Base-by-base conservation (phyloP, 2,888 invertebrate species). In the Serripes groenlandicus region DNA sequence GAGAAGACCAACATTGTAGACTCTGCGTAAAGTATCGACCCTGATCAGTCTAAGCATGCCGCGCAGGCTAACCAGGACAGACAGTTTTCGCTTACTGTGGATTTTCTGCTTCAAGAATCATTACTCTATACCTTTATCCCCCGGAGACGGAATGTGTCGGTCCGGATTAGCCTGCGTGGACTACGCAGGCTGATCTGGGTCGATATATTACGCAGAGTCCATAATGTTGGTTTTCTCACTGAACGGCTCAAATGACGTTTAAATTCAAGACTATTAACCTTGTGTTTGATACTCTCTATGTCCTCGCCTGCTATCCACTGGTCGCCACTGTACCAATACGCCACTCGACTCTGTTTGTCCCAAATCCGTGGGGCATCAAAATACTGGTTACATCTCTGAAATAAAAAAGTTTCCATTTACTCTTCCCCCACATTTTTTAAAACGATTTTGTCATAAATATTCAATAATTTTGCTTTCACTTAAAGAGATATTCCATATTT, bases 291-390 rank as follows among this genome's bases (percentile, higher is more conserved):
- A 32, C 90, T 90, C 26, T 81, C 76, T 9, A 54, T 42, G 49
- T 90, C 88, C 37, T 90, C 90, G 0, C 84, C 88, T 3, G 85
- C 90, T 23, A 84, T 84, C 86, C 86, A 86, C 35, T 83, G 83
- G 52, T 80, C 66, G 0, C 84, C 83, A 11, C 76, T 78, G 58
- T 83, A 60, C 82, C 85, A 87, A 60, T 87, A 88, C 3, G 88
- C 76, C 30, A 80, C 83, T 71, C 81, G 75, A 62, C 85, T 85
- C 28, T 70, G 49, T 11, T 60, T 74, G 30, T 85, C 78, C 88
- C 88, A 88, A 0, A 83, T 83, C 32, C 82, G 52, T 4, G 80
- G 75, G 7, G 86, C 82, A 66, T 80, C 83, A 23, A 72, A 66
- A 28, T 82, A 86, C 60, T 82, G 79, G 23, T 37, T 77, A 66